Conservation (phyloP, 1,140 invertebrate genomes). For the Trichonephila inaurata region DNA sequence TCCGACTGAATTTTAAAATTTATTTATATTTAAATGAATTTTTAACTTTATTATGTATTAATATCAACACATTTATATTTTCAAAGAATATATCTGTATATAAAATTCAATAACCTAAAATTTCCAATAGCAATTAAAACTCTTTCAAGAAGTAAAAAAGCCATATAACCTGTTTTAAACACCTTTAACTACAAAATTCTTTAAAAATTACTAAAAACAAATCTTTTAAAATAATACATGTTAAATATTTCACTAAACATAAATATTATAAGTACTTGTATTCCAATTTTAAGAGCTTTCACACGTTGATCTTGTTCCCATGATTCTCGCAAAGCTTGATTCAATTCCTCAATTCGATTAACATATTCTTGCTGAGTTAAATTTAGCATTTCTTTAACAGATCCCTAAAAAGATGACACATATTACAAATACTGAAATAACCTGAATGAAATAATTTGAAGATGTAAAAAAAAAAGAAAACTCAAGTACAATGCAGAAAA, state of each 20-base stretch:
- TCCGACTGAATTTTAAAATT: neutral
- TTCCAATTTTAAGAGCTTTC: conserved; percentile 97
- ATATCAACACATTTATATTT: too few relatives aligned
- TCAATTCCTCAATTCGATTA: conserved; percentile 91
- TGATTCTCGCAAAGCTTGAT: conserved; percentile 91
- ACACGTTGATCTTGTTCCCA: conserved; percentile 97
- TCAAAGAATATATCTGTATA: too few relatives aligned
- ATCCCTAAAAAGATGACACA: conserved; percentile 78
- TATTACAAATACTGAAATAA: neutral
- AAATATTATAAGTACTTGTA: conserved; percentile 84
- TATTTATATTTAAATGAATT: neutral
- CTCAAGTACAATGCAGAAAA: neutral
- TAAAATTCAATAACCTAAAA: conserved; percentile 9
- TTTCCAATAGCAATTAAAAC: conserved; percentile 47
- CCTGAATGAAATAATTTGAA: neutral
- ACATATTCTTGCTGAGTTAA: conserved; percentile 96
- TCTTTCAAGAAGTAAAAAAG: neutral
- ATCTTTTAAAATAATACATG: neutral
- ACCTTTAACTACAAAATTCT: neutral
- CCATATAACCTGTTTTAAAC: neutral
- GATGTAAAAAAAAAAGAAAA: neutral
- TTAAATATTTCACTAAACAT: too few relatives aligned
- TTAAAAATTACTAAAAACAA: neutral
- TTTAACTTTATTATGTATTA: too few relatives aligned
- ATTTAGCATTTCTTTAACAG: conserved; percentile 89